phyloP scores from a whole-genome alignment of 2,888 invertebrate genomes.

The Eretmocerus hayati region DNA sequence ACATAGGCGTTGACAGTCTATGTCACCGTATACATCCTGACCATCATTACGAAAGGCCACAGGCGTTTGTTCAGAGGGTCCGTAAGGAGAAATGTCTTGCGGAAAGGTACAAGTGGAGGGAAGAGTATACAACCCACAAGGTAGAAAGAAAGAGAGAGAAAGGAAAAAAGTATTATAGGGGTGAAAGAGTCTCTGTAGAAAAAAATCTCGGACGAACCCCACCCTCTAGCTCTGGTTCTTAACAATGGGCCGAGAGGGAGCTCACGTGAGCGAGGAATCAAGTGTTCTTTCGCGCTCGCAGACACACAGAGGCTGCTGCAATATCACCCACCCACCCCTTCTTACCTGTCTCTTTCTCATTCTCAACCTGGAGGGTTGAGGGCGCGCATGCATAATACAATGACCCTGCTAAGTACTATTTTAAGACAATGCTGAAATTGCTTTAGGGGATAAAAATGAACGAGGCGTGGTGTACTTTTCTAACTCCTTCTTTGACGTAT shows the following conservation, averaged over 20 bases:
- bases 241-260: conserved; percentile 46
- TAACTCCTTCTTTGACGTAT: conserved; percentile 34
- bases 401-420: conserved; percentile 49
- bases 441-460: conserved; percentile 49
- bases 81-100: too few relatives aligned
- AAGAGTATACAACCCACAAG: background rate
- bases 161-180: background rate
- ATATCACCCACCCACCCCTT: too few relatives aligned
- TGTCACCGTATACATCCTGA: too few relatives aligned
- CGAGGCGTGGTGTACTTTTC: conserved; percentile 44
- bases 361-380: conserved; percentile 31
- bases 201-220: conserved; percentile 39
- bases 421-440: conserved; percentile 49
- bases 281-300: conserved; percentile 46
- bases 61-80: too few relatives aligned
- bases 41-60: too few relatives aligned
- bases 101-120: too few relatives aligned
- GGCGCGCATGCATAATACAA: conserved; percentile 49
- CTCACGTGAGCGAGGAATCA: conserved; percentile 48
- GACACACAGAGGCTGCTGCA: too few relatives aligned
- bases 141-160: background rate
- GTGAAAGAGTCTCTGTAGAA: conserved; percentile 26
- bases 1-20: too few relatives aligned
- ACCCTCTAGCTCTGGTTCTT: conserved; percentile 31
- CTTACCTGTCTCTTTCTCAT: conserved; percentile 9